Conservation (phyloP, 2,797 vertebrate species). For the Labroides dimidiatus region DNA sequence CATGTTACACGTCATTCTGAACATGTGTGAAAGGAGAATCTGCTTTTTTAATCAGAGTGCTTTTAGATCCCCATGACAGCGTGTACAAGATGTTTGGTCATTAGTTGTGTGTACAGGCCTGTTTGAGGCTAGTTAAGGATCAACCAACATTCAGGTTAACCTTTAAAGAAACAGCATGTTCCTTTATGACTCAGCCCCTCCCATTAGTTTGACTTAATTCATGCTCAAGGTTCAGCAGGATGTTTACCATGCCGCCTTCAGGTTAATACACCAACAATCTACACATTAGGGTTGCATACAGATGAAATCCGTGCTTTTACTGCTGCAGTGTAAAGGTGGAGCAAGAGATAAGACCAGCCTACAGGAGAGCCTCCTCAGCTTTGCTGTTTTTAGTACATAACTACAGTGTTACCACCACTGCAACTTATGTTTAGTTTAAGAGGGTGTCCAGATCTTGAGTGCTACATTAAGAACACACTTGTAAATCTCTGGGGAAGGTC, state of each 20-base stretch:
- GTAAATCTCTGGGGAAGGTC: constrained; percentile 28
- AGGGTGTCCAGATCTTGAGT: constrained; percentile 27
- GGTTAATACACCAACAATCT: constrained; percentile 21
- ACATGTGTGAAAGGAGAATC: constrained; percentile 3
- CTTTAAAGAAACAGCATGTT: constrained; percentile 8
- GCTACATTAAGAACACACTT: constrained; percentile 27
- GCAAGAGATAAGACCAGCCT: constrained; percentile 48
- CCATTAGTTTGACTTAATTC: constrained; percentile 5
- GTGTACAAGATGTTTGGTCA: neutral
- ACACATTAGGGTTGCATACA: neutral
- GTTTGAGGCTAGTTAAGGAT: constrained; percentile 1
- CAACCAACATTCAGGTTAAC: constrained; percentile 10
- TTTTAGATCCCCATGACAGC: constrained; percentile 24
- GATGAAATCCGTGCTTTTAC: constrained; percentile 1
- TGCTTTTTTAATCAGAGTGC: constrained; percentile 3
- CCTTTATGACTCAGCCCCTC: constrained; percentile 5
- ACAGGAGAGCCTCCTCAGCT: constrained; percentile 21
- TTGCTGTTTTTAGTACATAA: constrained; percentile 24
- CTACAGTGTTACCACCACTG: constrained; percentile 12
- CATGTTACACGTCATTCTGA: constrained; percentile 7
- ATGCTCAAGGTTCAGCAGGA: constrained; percentile 5
- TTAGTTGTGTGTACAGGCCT: neutral
- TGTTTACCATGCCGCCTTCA: constrained; percentile 14
- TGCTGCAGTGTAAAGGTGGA: constrained; percentile 50
- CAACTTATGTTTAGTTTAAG: constrained; percentile 33